These are phyloP conservation scores for Heterodera carotae DNA, from an alignment of 1,140 invertebrate species.

Conservation along the genomic window DNA sequence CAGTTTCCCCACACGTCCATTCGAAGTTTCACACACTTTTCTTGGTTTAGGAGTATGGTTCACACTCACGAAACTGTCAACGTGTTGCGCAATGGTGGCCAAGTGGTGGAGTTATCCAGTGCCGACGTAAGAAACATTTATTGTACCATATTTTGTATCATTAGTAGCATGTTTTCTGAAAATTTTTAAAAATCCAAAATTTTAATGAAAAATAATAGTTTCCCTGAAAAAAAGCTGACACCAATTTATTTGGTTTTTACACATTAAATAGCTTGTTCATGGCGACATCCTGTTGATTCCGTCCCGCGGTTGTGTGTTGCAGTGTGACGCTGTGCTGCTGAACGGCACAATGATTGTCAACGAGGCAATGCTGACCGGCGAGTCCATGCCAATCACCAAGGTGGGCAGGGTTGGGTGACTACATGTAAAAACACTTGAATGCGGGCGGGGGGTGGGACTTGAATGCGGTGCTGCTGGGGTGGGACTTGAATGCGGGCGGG, in stretches of 20 bases:
- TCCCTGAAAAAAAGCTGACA: no score
- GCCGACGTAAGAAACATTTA: constrained; percentile 79
- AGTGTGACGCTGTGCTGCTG: constrained; percentile 84
- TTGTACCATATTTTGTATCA: no score
- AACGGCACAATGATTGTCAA: constrained; percentile 87
- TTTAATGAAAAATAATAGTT: no score
- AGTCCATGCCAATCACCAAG: constrained; percentile 70
- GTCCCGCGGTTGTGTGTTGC: constrained; percentile 80
- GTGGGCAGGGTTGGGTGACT: no score
- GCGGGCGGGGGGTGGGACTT: no score
- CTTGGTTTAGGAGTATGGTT: constrained; percentile 55
- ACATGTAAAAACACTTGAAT: no score
- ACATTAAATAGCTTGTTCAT: constrained; percentile 81
- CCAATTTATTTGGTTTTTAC: no score
- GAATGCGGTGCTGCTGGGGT: no score
- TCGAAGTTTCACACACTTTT: no score
- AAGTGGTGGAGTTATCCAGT: constrained; percentile 67
- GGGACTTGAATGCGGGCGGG: no score
- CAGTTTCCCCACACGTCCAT: no score
- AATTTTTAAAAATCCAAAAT: constrained; percentile 76
- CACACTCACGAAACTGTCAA: constrained; percentile 53
- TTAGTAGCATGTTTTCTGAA: constrained; percentile 75
- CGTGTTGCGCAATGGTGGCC: constrained; percentile 54
- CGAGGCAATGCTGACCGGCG: constrained; percentile 78
- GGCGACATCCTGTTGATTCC: constrained; percentile 86